Conservation (phyloP, 2,113 vertebrate species). For the Poecilia latipinna region DNA sequence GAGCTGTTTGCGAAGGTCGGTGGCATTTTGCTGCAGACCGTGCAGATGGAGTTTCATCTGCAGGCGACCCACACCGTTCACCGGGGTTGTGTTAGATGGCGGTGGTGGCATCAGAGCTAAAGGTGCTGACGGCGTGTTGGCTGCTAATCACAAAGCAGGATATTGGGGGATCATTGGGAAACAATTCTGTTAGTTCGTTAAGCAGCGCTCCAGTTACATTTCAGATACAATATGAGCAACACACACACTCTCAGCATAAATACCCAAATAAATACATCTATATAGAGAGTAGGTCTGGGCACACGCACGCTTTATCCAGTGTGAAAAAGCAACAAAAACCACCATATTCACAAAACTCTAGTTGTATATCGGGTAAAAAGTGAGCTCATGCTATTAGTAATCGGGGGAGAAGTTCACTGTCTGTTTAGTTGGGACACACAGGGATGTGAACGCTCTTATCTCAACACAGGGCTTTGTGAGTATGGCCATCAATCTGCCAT, state of each 20-base stretch:
- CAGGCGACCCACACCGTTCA: slow-evolving; percentile 85
- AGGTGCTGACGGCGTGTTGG: slow-evolving; percentile 83
- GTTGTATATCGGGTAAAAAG: slow-evolving; percentile 33
- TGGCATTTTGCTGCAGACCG: slow-evolving; percentile 93
- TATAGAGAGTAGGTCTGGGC: slow-evolving; percentile 13
- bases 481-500: slow-evolving; percentile 45
- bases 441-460: slow-evolving; percentile 60
- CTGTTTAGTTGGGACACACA: slow-evolving; percentile 56
- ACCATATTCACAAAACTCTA: slow-evolving; percentile 59
- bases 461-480: slow-evolving; percentile 64
- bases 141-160: slow-evolving; percentile 77
- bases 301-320: slow-evolving; percentile 24
- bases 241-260: slow-evolving; percentile 10
- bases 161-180: slow-evolving; percentile 47
- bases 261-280: slow-evolving; percentile 38
- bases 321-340: slow-evolving; percentile 44
- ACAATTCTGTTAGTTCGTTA: slow-evolving; percentile 48
- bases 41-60: slow-evolving; percentile 97
- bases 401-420: slow-evolving; percentile 49
- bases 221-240: slow-evolving; percentile 29
- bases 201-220: slow-evolving; percentile 25
- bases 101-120: slow-evolving; percentile 85
- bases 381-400: slow-evolving; percentile 71
- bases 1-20: slow-evolving; percentile 93
- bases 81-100: slow-evolving; percentile 80